A percentile compares a stretch with the other conserved stretches of the same genome.
phyloP scores from a whole-genome alignment of 2,113 vertebrate genomes.

The Dicaeum eximium region DNA sequence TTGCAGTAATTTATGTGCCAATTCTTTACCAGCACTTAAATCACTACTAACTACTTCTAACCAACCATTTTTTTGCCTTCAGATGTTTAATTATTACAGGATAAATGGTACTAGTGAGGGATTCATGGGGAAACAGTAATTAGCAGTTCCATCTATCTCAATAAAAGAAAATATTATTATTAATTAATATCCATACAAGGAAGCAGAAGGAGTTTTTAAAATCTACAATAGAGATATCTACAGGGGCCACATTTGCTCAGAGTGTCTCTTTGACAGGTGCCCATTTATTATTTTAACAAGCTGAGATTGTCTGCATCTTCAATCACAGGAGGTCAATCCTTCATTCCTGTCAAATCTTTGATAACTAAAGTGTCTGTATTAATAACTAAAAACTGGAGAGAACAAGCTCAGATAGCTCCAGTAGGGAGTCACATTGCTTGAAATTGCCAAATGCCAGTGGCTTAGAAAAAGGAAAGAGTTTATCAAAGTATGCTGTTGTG shows the following conservation, averaged over 20 bases:
- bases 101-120: conserved; percentile 63
- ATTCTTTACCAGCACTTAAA: conserved; percentile 37
- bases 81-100: conserved; percentile 70
- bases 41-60: conserved; percentile 18
- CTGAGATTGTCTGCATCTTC: conserved; percentile 56
- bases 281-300: conserved; percentile 67
- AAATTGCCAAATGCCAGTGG: not conserved
- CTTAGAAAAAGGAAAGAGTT: not conserved
- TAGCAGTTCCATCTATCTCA: conserved; percentile 71
- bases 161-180: conserved; percentile 74
- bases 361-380: conserved; percentile 65
- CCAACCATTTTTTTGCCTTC: conserved; percentile 47
- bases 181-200: conserved; percentile 72
- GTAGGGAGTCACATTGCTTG: not conserved
- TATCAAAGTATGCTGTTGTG: not conserved
- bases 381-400: conserved; percentile 45
- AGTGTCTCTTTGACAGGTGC: conserved; percentile 65
- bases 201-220: conserved; percentile 56
- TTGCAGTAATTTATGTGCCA: not conserved
- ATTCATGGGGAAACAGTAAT: conserved; percentile 69
- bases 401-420: not conserved
- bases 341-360: conserved; percentile 63
- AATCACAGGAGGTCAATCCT: conserved; percentile 31
- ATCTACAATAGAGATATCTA: conserved; percentile 66
- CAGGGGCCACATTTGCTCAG: conserved; percentile 61